These are phyloP conservation scores for Reinhardtius hippoglossoides DNA, from an alignment of 2,113 vertebrate genomes.

Conservation along the genomic window DNA sequence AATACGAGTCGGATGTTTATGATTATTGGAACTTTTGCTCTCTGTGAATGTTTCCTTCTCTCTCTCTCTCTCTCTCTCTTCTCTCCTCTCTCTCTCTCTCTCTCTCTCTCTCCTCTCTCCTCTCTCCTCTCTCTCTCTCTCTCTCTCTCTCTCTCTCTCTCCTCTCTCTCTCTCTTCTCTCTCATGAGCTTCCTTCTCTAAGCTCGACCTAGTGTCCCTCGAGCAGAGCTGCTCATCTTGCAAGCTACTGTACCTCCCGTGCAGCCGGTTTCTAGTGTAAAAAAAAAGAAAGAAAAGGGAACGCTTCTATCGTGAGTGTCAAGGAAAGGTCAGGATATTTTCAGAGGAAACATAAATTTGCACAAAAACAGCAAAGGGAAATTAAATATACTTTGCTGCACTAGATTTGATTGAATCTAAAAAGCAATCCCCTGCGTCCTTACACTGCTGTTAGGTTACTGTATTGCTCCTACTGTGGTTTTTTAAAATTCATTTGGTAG, in stretches of 20 bases:
- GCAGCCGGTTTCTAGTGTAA: constrained; percentile 47
- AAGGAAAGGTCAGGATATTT: constrained; percentile 61
- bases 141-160: constrained; percentile 10
- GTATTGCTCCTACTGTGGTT: background rate
- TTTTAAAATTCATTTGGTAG: constrained; percentile 17
- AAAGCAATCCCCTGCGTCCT: constrained; percentile 19
- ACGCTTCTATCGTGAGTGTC: constrained; percentile 31
- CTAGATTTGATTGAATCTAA: constrained; percentile 22
- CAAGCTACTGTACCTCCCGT: constrained; percentile 58
- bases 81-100: constrained; percentile 21
- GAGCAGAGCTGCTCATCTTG: constrained; percentile 62
- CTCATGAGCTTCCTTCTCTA: constrained; percentile 71
- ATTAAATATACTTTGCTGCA: constrained; percentile 29
- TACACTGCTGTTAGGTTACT: constrained; percentile 8
- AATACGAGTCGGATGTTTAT: constrained; percentile 79
- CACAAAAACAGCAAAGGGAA: constrained; percentile 12
- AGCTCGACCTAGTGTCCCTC: constrained; percentile 50
- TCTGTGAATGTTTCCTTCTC: constrained; percentile 67
- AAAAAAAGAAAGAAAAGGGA: background rate
- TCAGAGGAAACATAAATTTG: constrained; percentile 55
- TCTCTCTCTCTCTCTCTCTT: background rate
- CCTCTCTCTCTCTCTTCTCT: constrained; percentile 37
- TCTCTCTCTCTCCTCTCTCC: constrained; percentile 21
- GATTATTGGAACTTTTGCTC: constrained; percentile 80
- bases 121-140: constrained; percentile 26